Base-by-base conservation (phyloP, 2,797 vertebrate species). In the Arctocebus calabarensis region DNA sequence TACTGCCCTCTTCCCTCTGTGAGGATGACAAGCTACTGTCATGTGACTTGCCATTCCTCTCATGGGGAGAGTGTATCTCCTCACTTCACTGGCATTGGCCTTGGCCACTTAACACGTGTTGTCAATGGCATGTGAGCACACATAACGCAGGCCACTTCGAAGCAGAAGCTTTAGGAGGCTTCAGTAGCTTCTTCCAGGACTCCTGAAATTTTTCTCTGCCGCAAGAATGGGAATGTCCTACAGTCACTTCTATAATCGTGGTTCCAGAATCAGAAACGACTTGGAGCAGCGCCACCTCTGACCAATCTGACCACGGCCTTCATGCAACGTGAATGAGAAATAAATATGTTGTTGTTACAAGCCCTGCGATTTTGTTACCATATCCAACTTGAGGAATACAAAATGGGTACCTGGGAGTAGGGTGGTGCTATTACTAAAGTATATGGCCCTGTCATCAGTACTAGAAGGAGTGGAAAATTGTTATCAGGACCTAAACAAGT, bases 401-500 rank as follows among this genome's bases (percentile, higher is more conserved):
- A 62, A 74, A 94, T 13, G 37, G 22, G 45, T 57, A 25, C 52
- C 83, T 78, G 45, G 23, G 94, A 59, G n/a, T 59, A 20, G 10
- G 40, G 13, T 45, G 40, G n/a, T 68, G 25, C 68, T 81, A 16
- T 34, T 23, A 64, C 71, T 84, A 77, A 84, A 94, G 40, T 12
- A 2, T 12, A 4, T 45, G 55, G 17, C 20, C n/a, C 59, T 79
- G 40, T 82, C 34, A 74, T 93, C 75, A 89, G 27, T 40, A 83
- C 23, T 68, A 77, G 29, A 84, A 7, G 82, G 29, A 43, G 7
- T 52, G 7, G 37, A 70, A 94, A 92, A 88, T 16, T 73, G 13
- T n/a, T 83, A 43, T 14, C 52, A 19, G n/a, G 73, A 90, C 57
- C 34, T 85, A 19, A 48, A 85, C 88, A 90, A 90, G 84, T 59